Evolutionary conservation across 2,797 vertebrate species (phyloP).

Genomic region (Sebastes hubbsi): DNA sequence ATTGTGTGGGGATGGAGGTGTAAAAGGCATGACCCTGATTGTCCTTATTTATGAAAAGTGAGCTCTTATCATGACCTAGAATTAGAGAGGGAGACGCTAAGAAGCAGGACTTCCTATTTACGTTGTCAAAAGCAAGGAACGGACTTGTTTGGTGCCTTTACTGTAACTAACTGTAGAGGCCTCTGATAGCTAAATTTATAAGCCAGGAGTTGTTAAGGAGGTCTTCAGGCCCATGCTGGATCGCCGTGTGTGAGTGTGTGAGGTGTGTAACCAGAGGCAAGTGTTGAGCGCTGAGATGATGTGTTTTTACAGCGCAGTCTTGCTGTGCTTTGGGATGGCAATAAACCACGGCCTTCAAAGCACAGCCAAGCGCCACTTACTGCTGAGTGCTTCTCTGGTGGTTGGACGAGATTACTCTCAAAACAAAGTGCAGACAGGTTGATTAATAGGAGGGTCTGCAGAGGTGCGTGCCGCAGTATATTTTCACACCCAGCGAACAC

Average conservation of each 20-base stretch:
- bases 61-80: neutral
- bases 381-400: constrained; percentile 82
- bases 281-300: constrained; percentile 71
- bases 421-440: constrained; percentile 87
- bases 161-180: neutral
- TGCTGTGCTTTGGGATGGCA: constrained; percentile 76
- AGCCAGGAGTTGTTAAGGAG: constrained; percentile 21
- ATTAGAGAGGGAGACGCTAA: neutral
- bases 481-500: constrained; percentile 81
- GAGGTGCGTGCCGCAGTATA: constrained; percentile 80
- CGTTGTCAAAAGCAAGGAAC: neutral
- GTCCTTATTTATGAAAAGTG: neutral
- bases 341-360: constrained; percentile 85
- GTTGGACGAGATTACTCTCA: constrained; percentile 84
- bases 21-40: neutral
- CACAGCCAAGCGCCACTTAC: constrained; percentile 82
- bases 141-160: neutral
- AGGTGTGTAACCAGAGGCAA: constrained; percentile 61
- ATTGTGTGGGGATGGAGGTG: neutral
- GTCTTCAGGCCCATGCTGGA: constrained; percentile 15
- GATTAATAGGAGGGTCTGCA: constrained; percentile 84
- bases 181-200: neutral
- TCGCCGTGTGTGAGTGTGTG: constrained; percentile 47
- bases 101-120: neutral
- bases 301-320: constrained; percentile 81